Evolutionary conservation across 2,113 vertebrate genomes (phyloP).

Genomic region (Ptyas mucosa): DNA sequence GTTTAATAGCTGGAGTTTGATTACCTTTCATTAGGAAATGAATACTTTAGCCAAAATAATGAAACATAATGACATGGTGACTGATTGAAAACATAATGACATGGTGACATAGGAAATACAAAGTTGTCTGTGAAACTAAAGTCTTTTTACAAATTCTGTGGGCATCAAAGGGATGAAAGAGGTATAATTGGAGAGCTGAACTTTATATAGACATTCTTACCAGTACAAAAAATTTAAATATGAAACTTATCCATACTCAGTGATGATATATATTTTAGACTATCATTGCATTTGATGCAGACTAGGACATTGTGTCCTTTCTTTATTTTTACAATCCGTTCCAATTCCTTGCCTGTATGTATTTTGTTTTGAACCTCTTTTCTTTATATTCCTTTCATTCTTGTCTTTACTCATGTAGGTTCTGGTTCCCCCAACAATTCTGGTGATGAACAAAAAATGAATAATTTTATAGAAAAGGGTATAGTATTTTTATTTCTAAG

Average conservation of each 20-base stretch:
- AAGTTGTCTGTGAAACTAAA: neutral
- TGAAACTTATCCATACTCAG: neutral
- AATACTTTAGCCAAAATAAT: neutral
- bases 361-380: slow-evolving; percentile 47
- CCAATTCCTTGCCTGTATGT: neutral
- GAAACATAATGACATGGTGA: too few species aligned
- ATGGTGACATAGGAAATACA: neutral
- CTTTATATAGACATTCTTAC: neutral
- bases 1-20: neutral
- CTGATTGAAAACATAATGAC: neutral
- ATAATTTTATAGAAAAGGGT: slow-evolving; percentile 97
- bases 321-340: neutral
- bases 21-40: neutral
- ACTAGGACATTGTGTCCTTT: neutral
- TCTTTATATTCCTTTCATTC: slow-evolving; percentile 64
- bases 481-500: slow-evolving; percentile 77
- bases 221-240: neutral
- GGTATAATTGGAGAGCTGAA: neutral
- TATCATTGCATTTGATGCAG: neutral
- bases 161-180: neutral
- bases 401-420: slow-evolving; percentile 78
- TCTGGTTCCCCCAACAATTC: slow-evolving; percentile 89
- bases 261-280: neutral
- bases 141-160: neutral
- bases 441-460: slow-evolving; percentile 88